These are phyloP conservation scores for Erethizon dorsatum DNA, from an alignment of 2,797 vertebrate species.

Conservation along the genomic window DNA sequence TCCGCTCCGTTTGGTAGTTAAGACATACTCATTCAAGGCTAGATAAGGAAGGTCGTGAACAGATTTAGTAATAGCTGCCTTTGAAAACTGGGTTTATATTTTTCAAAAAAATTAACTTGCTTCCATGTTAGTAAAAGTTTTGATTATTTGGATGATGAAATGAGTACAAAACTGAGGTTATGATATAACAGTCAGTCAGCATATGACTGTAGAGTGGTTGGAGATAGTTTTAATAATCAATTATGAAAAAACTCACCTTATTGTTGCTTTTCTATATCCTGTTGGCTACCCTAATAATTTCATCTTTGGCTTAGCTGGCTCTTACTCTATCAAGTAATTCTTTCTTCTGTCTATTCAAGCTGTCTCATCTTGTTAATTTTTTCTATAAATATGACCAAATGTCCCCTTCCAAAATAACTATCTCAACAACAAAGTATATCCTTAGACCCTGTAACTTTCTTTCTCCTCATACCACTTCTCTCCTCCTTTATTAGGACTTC, in stretches of 20 bases:
- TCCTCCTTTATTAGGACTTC: background rate
- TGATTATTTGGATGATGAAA: background rate
- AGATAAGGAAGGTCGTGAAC: slow-evolving; percentile 80
- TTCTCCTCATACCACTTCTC: background rate
- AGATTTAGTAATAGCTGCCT: slow-evolving; percentile 14
- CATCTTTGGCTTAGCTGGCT: background rate
- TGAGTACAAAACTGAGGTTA: background rate
- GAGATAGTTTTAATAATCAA: background rate
- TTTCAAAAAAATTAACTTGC: slow-evolving; percentile 47
- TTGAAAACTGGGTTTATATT: slow-evolving; percentile 19
- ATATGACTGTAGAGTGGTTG: background rate
- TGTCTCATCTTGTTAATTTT: background rate
- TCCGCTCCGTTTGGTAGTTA: slow-evolving; percentile 52
- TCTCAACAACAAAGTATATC: background rate
- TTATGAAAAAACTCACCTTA: background rate
- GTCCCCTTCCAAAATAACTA: background rate
- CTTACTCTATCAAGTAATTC: background rate
- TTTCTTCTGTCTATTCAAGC: background rate
- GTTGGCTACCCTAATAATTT: background rate
- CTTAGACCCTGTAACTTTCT: background rate
- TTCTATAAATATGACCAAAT: background rate
- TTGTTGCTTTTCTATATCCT: background rate
- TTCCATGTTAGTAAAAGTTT: background rate
- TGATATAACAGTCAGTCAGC: background rate
- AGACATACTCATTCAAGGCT: slow-evolving; percentile 67